Evolutionary conservation across 2,888 invertebrate genomes (phyloP).

Genomic region (Aphodius sticticus): DNA sequence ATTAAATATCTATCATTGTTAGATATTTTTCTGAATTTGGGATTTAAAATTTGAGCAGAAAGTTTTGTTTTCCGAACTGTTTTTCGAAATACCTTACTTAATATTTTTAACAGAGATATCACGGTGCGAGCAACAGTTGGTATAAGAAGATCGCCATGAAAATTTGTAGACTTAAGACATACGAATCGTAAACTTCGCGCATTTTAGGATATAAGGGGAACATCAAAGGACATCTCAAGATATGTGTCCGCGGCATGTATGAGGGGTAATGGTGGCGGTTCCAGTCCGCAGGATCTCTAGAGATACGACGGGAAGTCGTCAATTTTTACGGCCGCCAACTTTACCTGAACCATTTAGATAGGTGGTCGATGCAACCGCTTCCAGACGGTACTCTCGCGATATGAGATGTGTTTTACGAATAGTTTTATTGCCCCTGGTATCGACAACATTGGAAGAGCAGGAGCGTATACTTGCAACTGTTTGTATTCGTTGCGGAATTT

Average conservation of each 20-base stretch:
- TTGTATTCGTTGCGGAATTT: background rate
- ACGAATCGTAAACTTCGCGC: background rate
- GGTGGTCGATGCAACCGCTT: background rate
- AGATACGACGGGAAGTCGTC: background rate
- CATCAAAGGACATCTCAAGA: background rate
- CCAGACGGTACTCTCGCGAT: background rate
- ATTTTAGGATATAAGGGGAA: background rate
- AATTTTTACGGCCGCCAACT: background rate
- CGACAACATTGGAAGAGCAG: background rate
- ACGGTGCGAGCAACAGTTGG: background rate
- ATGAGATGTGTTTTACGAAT: constrained; percentile 4
- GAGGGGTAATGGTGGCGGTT: background rate
- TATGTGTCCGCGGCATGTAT: background rate
- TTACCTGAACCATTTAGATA: background rate
- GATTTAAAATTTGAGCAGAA: too few relatives aligned
- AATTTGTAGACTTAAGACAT: background rate
- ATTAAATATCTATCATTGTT: too few relatives aligned
- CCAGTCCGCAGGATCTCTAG: background rate
- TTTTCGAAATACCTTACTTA: too few relatives aligned
- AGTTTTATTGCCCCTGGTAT: background rate
- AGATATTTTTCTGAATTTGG: too few relatives aligned
- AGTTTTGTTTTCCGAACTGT: too few relatives aligned
- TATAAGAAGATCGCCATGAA: background rate
- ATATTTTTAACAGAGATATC: too few relatives aligned
- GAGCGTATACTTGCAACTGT: background rate